phyloP scores from a whole-genome alignment of 2,888 invertebrate species.

The Chromoteleia sp. region DNA sequence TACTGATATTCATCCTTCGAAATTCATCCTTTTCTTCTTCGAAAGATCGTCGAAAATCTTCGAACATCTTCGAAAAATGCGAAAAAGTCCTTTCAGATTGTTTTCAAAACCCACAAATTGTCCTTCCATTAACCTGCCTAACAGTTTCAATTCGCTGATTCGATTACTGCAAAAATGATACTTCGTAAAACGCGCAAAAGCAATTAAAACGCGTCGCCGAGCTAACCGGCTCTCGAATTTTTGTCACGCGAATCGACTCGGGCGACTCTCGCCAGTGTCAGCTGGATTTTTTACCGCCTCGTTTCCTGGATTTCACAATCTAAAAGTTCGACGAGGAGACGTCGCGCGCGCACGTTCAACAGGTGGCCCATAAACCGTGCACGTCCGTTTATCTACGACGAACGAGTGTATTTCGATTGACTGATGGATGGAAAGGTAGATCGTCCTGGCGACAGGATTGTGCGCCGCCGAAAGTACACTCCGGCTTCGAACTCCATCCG shows the following conservation, averaged over 20 bases:
- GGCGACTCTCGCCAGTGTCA: conserved; percentile 52
- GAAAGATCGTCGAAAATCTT: too few relatives aligned
- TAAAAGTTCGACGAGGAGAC: conserved; percentile 80
- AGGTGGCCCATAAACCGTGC: conserved; percentile 84
- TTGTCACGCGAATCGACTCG: conserved; percentile 48
- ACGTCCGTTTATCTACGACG: conserved; percentile 85
- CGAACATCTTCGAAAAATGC: too few relatives aligned
- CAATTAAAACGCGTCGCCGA: conserved; percentile 45
- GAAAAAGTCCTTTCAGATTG: neutral
- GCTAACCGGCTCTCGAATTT: conserved; percentile 55
- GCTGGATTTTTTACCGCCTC: conserved; percentile 66
- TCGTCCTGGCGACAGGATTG: conserved; percentile 75
- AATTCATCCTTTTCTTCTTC: too few relatives aligned
- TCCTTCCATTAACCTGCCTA: neutral
- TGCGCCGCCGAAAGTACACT: conserved; percentile 63
- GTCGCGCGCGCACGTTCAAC: conserved; percentile 82
- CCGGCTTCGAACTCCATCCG: conserved; percentile 46
- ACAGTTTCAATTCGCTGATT: conserved; percentile 9
- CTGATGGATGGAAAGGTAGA: conserved; percentile 83
- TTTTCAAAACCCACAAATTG: neutral
- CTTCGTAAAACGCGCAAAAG: conserved; percentile 20
- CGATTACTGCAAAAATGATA: conserved; percentile 23
- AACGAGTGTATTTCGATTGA: conserved; percentile 85
- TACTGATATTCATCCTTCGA: too few relatives aligned
- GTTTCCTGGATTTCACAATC: conserved; percentile 74